These are phyloP conservation scores for Noctua janthe DNA, from an alignment of 2,888 invertebrate species.

Conservation along the genomic window DNA sequence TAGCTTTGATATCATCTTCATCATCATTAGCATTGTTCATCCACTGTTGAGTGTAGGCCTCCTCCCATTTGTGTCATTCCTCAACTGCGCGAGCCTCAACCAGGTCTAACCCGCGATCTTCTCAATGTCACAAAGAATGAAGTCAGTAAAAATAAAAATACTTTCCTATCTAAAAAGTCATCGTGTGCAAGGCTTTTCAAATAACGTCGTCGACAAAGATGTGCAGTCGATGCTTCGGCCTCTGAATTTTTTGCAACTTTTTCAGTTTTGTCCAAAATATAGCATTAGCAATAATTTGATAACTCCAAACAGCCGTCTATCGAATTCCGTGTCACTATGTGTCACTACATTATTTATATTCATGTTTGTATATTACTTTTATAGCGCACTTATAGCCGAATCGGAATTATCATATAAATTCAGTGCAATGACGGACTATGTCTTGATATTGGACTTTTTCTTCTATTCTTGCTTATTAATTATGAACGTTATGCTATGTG, in stretches of 20 bases:
- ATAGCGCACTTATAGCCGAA: neutral
- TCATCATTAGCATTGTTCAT: neutral
- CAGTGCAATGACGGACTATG: neutral
- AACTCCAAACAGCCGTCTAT: neutral
- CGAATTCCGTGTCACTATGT: conserved; percentile 12
- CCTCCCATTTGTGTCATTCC: no score
- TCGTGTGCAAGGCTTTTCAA: neutral
- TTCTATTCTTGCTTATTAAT: neutral
- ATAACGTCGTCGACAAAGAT: conserved; percentile 20
- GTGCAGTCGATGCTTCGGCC: conserved; percentile 24
- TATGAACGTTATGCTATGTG: neutral
- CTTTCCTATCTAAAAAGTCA: neutral
- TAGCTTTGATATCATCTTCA: neutral
- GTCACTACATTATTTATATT: neutral
- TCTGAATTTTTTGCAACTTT: conserved; percentile 6
- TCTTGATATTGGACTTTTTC: neutral
- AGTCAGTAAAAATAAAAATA: neutral
- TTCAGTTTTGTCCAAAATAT: conserved; percentile 25
- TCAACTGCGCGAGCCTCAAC: no score
- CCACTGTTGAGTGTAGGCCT: no score
- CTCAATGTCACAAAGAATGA: neutral
- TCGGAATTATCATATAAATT: neutral
- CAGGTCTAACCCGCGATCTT: no score
- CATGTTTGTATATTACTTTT: neutral
- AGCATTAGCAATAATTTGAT: neutral